These are phyloP conservation scores for Bufotes viridis DNA, from an alignment of 2,797 vertebrate genomes.

Conservation along the genomic window DNA sequence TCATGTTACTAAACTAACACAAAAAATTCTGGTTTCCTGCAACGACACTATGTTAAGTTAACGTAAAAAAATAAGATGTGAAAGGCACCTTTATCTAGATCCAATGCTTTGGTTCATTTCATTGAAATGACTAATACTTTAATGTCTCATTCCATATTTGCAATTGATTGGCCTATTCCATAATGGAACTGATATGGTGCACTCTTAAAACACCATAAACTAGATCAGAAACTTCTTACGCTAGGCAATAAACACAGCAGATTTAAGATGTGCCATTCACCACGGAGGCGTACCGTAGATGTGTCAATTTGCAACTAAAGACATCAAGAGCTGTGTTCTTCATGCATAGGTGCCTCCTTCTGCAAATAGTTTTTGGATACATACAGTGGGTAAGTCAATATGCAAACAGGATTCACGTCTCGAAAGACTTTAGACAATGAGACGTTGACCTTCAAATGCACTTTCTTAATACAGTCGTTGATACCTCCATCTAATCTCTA, in stretches of 20 bases:
- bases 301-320: slow-evolving; percentile 79
- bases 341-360: slow-evolving; percentile 73
- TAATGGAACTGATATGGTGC: slow-evolving; percentile 76
- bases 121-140: slow-evolving; percentile 82
- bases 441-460: slow-evolving; percentile 72
- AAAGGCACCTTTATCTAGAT: slow-evolving; percentile 81
- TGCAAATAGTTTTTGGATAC: slow-evolving; percentile 73
- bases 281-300: slow-evolving; percentile 69
- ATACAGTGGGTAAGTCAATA: slow-evolving; percentile 69
- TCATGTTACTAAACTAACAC: slow-evolving; percentile 53
- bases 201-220: slow-evolving; percentile 79
- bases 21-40: background rate
- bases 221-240: slow-evolving; percentile 76
- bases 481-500: background rate
- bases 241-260: slow-evolving; percentile 75
- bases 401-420: slow-evolving; percentile 72
- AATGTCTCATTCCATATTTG: slow-evolving; percentile 79
- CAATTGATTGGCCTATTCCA: slow-evolving; percentile 76
- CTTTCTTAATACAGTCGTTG: slow-evolving; percentile 18
- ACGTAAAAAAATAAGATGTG: slow-evolving; percentile 66
- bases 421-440: slow-evolving; percentile 71
- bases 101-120: slow-evolving; percentile 83
- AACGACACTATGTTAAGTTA: slow-evolving; percentile 4
- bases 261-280: slow-evolving; percentile 70
- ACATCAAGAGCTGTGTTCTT: slow-evolving; percentile 76